phyloP scores from a whole-genome alignment of 2,797 vertebrate genomes.

The Trematomus bernacchii region DNA sequence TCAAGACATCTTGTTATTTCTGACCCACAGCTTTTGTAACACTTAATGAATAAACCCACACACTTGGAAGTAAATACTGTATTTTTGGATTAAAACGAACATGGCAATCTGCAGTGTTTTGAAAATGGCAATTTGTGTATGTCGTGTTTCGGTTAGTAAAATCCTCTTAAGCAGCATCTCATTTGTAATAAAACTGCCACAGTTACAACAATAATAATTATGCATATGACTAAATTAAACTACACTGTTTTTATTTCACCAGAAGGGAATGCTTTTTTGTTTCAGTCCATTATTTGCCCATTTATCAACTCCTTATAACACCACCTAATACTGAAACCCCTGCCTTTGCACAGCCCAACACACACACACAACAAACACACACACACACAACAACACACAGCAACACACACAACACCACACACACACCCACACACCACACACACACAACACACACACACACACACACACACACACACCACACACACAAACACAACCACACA shows the following conservation, averaged over 20 bases:
- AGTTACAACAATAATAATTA: constrained; percentile 24
- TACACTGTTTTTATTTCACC: too few species aligned
- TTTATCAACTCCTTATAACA: constrained; percentile 57
- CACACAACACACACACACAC: too few species aligned
- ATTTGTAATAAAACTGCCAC: constrained; percentile 29
- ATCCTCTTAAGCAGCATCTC: constrained; percentile 19
- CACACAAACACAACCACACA: too few species aligned
- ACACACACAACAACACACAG: too few species aligned
- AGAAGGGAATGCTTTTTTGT: too few species aligned
- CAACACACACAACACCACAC: neutral
- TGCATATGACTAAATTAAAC: constrained; percentile 42
- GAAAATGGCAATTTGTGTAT: neutral
- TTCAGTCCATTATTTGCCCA: constrained; percentile 46
- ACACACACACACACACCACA: too few species aligned
- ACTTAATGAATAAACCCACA: neutral
- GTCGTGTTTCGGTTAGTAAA: constrained; percentile 3
- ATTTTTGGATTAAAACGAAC: neutral
- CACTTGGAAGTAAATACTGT: neutral
- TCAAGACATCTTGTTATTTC: too few species aligned
- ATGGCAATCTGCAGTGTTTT: neutral
- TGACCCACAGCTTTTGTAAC: too few species aligned
- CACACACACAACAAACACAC: too few species aligned
- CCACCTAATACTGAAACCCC: constrained; percentile 47
- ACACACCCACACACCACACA: too few species aligned
- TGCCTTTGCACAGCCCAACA: constrained; percentile 15